Conservation (phyloP, 2,797 vertebrate genomes). For the Phrynocephalus vlangalii region DNA sequence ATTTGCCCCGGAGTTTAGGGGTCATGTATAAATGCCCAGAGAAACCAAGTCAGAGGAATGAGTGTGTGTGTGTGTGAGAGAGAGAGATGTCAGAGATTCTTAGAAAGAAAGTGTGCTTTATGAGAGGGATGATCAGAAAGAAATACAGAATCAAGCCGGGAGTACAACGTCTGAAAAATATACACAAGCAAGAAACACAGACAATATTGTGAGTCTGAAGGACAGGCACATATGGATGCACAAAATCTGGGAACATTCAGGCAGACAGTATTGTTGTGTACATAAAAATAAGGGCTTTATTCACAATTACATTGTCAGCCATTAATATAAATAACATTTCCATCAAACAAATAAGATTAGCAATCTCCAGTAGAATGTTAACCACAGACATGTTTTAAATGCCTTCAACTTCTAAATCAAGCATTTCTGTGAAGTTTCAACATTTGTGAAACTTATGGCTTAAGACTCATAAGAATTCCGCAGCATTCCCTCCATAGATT, state of each 20-base stretch:
- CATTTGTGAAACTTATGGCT: not conserved
- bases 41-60: too few relatives aligned
- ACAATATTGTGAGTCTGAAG: too few relatives aligned
- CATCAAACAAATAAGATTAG: not conserved
- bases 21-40: too few relatives aligned
- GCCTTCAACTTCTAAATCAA: not conserved
- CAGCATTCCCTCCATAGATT: not conserved
- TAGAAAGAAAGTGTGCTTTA: too few relatives aligned
- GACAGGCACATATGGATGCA: not conserved
- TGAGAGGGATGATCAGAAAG: too few relatives aligned
- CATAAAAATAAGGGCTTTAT: conserved; percentile 21
- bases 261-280: not conserved
- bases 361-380: not conserved
- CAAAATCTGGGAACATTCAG: not conserved
- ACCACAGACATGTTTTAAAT: not conserved
- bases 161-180: too few relatives aligned
- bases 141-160: too few relatives aligned
- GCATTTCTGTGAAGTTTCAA: not conserved
- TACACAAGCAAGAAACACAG: too few relatives aligned
- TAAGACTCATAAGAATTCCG: not conserved
- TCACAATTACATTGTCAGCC: not conserved
- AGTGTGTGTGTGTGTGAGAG: too few relatives aligned
- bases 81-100: too few relatives aligned
- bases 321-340: not conserved
- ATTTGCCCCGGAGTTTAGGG: too few relatives aligned